Base-by-base conservation (phyloP, 2,888 invertebrate species). In the Stenichneumon culpator region DNA sequence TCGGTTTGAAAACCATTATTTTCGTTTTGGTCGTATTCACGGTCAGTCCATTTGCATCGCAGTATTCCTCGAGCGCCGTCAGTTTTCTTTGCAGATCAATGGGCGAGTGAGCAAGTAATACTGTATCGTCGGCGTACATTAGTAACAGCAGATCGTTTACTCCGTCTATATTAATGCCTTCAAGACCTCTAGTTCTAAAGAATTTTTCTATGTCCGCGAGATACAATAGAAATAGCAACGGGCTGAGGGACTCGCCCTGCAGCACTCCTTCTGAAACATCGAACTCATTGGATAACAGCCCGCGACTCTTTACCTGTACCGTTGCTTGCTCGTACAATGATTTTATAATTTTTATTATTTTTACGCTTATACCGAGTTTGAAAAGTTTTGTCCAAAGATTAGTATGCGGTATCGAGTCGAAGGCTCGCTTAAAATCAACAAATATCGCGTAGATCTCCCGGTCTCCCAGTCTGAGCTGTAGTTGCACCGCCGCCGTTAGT, bases 21-120 rank as follows among this genome's bases (percentile, higher is more conserved):
- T 89, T 89, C 9, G 88, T 88, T 84, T 88, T 89, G 0, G 28
- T 57, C 47, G 88, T 25, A 74, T 88, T 89, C 0, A 89, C 86
- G 16, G 67, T 44, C 3, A 87, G 65, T 14, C 81, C 83, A 68
- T 80, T 86, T 5, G 0, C 22, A 28, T 80, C 78, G 60, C 88
- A 87, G 74, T 87, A 88, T 14, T 70, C 60, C 4, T 75, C 73
- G 1, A 87, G 39, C 11, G 50, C 65, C 7, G 44, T 57, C 0
- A 89, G 86, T 50, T 72, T 87, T 36, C 63, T 25, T 44, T 73
- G 73, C 16, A 75, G 79, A 16, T 81, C 65, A 0, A 65, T 36
- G 11, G 50, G 50, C 11, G 22, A 57, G 65, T 28, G 9, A 4
- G 78, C 84, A 5, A 84, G 57, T 2, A 84, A 3, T 0, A 78